Conservation (phyloP, 2,888 invertebrate genomes). For the Rotaria magnacalcarata region DNA sequence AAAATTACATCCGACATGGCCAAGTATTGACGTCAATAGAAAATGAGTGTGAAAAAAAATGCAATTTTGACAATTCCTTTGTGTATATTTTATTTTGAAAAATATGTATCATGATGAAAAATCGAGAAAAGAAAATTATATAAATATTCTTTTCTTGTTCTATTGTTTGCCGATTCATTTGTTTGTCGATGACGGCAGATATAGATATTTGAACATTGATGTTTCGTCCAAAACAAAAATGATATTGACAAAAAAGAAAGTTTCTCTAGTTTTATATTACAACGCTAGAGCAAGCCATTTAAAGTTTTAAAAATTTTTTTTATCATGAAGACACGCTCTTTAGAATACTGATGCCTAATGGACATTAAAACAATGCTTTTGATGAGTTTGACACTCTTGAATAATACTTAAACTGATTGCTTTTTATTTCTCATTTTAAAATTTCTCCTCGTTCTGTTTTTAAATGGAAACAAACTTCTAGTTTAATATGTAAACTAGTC, state of each 20-base stretch:
- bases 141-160: background rate
- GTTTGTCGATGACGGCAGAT: background rate
- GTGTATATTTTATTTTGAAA: background rate
- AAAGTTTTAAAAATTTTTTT: too few relatives aligned
- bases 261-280: too few relatives aligned
- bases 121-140: background rate
- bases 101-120: background rate
- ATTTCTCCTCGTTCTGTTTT: too few relatives aligned
- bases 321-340: background rate
- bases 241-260: too few relatives aligned
- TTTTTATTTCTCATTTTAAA: too few relatives aligned
- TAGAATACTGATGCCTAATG: background rate
- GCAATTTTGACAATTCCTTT: background rate
- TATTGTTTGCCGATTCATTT: background rate
- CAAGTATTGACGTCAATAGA: background rate
- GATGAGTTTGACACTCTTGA: too few relatives aligned
- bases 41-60: background rate
- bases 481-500: too few relatives aligned
- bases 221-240: too few relatives aligned
- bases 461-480: too few relatives aligned
- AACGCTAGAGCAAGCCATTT: too few relatives aligned
- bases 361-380: background rate
- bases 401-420: too few relatives aligned
- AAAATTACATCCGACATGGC: background rate
- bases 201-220: background rate